phyloP scores from a whole-genome alignment of 2,113 vertebrate species.

The Turnix velox region DNA sequence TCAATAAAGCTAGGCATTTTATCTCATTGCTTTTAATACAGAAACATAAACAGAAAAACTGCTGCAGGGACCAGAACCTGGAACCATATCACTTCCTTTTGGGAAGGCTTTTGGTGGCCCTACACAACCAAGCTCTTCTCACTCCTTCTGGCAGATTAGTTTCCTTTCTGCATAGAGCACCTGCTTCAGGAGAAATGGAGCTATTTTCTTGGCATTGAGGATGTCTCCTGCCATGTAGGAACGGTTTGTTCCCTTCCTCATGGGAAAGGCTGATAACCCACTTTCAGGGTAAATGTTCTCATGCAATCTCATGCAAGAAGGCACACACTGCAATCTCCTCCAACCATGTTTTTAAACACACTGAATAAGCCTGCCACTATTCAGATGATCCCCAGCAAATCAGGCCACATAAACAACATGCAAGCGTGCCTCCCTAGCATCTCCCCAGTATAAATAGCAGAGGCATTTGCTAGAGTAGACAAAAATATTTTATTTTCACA shows the following conservation, averaged over 20 bases:
- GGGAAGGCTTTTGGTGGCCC: neutral
- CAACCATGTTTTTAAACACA: neutral
- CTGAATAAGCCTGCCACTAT: neutral
- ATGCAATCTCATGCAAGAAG: neutral
- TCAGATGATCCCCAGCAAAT: neutral
- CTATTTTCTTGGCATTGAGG: neutral
- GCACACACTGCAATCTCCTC: neutral
- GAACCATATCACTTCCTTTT: neutral
- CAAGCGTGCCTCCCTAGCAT: neutral
- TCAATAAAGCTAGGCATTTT: neutral
- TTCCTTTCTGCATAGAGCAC: neutral
- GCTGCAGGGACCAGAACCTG: neutral
- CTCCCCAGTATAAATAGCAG: neutral
- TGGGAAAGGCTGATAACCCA: neutral
- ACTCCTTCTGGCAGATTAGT: neutral
- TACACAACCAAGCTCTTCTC: neutral
- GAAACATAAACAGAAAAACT: neutral
- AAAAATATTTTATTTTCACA: neutral
- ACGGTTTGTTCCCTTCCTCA: neutral
- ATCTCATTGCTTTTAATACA: neutral
- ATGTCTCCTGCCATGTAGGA: neutral
- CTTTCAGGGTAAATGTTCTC: neutral
- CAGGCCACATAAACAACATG: neutral
- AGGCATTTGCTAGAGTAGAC: neutral
- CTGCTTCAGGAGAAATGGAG: neutral